These are phyloP conservation scores for Microctonus hyperodae DNA, from an alignment of 2,888 invertebrate genomes.

Conservation along the genomic window DNA sequence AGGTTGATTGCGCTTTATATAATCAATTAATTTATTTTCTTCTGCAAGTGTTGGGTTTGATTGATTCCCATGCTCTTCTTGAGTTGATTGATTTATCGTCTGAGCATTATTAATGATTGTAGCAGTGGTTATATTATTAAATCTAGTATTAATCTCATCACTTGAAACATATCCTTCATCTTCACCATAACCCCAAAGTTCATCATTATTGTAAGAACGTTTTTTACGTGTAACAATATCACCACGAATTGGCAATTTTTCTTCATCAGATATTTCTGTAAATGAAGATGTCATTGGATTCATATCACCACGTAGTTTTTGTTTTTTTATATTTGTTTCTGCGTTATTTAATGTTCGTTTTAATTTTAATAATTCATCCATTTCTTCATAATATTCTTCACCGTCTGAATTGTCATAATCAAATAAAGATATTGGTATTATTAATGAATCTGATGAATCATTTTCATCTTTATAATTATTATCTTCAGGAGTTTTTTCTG, in stretches of 20 bases:
- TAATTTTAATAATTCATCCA: slow-evolving; percentile 51
- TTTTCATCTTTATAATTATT: slow-evolving; percentile 32
- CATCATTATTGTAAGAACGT: slow-evolving; percentile 29
- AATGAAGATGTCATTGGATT: slow-evolving; percentile 41
- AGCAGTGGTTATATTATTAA: no score
- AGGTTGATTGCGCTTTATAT: slow-evolving; percentile 46
- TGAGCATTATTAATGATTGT: not conserved
- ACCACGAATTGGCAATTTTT: slow-evolving; percentile 50
- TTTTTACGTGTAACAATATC: slow-evolving; percentile 44
- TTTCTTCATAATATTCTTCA: slow-evolving; percentile 48
- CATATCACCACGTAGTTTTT: slow-evolving; percentile 52
- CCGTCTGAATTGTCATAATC: slow-evolving; percentile 43
- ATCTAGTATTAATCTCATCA: slow-evolving; percentile 35
- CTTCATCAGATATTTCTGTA: slow-evolving; percentile 31
- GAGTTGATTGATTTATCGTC: not conserved
- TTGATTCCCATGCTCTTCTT: slow-evolving; percentile 33
- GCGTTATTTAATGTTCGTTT: slow-evolving; percentile 33
- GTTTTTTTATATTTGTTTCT: slow-evolving; percentile 36
- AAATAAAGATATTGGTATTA: slow-evolving; percentile 43
- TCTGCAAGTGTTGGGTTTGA: slow-evolving; percentile 35
- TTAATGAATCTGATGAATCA: slow-evolving; percentile 30
- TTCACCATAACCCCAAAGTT: slow-evolving; percentile 54
- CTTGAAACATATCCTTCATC: slow-evolving; percentile 48
- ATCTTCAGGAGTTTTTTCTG: slow-evolving; percentile 24
- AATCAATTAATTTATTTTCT: slow-evolving; percentile 38